Base-by-base conservation (phyloP, 2,888 invertebrate genomes). In the Cybosia mesomella region DNA sequence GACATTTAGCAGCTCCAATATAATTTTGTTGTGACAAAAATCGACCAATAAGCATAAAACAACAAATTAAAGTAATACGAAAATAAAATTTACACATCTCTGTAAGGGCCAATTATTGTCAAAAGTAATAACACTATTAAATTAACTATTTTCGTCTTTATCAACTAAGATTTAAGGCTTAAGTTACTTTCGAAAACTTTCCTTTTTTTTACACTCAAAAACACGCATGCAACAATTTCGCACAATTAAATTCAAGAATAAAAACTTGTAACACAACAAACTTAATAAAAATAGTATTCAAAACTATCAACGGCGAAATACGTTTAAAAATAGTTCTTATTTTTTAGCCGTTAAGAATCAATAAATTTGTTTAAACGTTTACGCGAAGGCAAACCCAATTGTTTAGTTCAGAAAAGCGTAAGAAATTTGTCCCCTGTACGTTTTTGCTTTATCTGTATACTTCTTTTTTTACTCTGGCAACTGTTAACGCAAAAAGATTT, bases 201-300 rank as follows among this genome's bases (percentile, higher is more conserved):
- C 60, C 68, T 54, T 77, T 80, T 74, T 76, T 72, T 72, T 72
- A 74, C 71, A 67, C n/a, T 71, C 82, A 85, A 88, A 84, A 91
- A 92, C 91, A 89, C 82, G 91, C 89, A 89, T 88, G 90, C 87
- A 89, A 91, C 92, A 90, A 92, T 93, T 92, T 91, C 85, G 87
- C 88, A 88, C 91, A 92, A 92, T 92, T 93, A 92, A 92, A 91
- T 87, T 83, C 76, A 79, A 85, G 80, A 90, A 89, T 87, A 91
- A 92, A 91, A 92, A 89, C 87, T 86, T 87, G 70, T 71, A 79
- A 79, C 67, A 67, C 71, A 67, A 82, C 87, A 83, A 87, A 79
- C 54, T 72, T 85, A 76, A 49, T 66, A 71, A 63, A 72, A 54
- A 4, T 57, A 22, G 11, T 34, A 8, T 0, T 8, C 59, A 71